These are phyloP conservation scores for Candoia aspera DNA, from an alignment of 2,113 vertebrate genomes.

Conservation along the genomic window DNA sequence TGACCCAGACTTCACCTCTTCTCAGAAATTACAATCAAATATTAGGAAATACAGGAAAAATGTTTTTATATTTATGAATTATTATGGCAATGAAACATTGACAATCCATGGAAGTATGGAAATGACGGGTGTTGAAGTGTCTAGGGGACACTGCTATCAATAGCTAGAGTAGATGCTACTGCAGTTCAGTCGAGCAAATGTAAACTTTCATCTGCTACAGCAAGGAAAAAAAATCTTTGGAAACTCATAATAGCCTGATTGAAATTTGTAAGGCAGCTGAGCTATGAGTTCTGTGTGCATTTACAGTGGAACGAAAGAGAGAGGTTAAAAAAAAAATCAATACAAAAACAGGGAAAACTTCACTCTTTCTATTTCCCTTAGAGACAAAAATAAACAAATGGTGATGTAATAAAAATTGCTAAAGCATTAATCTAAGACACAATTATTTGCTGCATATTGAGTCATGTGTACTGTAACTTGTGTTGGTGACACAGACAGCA, in stretches of 20 bases:
- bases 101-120: not conserved
- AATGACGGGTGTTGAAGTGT: not conserved
- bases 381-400: constrained; percentile 14
- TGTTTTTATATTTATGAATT: not conserved
- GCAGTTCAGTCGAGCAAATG: not conserved
- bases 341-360: constrained; percentile 37
- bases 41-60: not conserved
- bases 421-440: not conserved
- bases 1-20: not conserved
- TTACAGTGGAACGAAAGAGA: not conserved
- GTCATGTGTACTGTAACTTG: not conserved
- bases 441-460: not conserved
- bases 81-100: not conserved
- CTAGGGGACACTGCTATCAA: not conserved
- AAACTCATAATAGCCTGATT: not conserved
- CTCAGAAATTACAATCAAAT: not conserved
- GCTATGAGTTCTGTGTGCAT: not conserved
- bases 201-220: not conserved
- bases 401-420: not conserved
- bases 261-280: accelerated
- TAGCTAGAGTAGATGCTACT: not conserved
- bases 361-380: constrained; percentile 3
- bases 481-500: constrained; percentile 37
- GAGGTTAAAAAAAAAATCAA: constrained; percentile 44
- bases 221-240: accelerated